Evolutionary conservation across 2,113 vertebrate species (phyloP), one percentile per base, ranked within the genome.

Genomic region (Myxocyprinus asiaticus): DNA sequence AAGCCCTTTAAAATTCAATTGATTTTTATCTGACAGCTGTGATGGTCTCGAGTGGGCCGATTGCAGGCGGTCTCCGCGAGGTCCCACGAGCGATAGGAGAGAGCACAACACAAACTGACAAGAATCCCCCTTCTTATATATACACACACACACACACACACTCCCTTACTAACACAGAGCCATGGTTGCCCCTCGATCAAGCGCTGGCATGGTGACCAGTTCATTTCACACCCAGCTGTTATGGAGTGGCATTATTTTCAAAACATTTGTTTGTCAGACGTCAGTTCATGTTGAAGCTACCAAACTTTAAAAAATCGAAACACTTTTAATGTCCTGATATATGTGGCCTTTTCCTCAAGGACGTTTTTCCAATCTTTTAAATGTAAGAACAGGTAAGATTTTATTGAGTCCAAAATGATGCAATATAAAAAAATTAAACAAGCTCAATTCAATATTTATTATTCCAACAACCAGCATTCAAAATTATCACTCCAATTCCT

Each of bases 21-120:
- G 88, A 88, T 89, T 89, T 89, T 87, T 88, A 86, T 87, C 86
- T 89, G 86, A 89, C 87, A 88, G 87, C 86, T 89, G 88, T 89
- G 88, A 79, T 68, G 74, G 85, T 88, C 86, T 88, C 82, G 80
- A 71, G 85, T 86, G 86, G 81, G 84, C 82, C 66, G 78, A 85
- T 80, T 73, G 84, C 86, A 82, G 83, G 83, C 82, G 87, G 86
- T 84, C 87, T 85, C 83, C 65, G 82, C 68, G 59, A 48, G 78
- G 81, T 79, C 86, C 87, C 87, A 81, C 72, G 71, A 64, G 85
- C 59, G 86, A 81, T 81, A 61, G 44, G 75, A 77, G 75, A 83
- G 84, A 61, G 81, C 65, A 77, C 84, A 80, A 81, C 87, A 81
- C 82, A 83, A 82, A 83, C 82, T 82, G 81, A 71, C 56, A 70